A percentile compares a stretch with the other conserved stretches of the same genome.
phyloP scores from a whole-genome alignment of 2,113 vertebrate genomes.

The Chionodraco myersi region DNA sequence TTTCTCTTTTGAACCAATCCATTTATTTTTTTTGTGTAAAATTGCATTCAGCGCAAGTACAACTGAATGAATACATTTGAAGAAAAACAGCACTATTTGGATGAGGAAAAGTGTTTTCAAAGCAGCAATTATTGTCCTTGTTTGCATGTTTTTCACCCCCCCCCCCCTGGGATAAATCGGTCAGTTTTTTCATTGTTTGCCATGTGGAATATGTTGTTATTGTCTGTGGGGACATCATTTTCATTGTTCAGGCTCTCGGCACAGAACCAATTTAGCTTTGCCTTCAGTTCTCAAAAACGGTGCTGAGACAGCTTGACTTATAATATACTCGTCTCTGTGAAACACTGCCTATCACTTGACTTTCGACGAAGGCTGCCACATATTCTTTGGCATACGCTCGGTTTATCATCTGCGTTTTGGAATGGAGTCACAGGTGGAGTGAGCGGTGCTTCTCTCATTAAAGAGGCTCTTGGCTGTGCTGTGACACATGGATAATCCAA shows the following conservation, averaged over 20 bases:
- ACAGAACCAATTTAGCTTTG: slow-evolving; percentile 48
- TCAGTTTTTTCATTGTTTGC: slow-evolving; percentile 22
- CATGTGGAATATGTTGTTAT: slow-evolving; percentile 14
- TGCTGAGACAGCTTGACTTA: slow-evolving; percentile 48
- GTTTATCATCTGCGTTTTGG: slow-evolving; percentile 64
- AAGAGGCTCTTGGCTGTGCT: slow-evolving; percentile 60
- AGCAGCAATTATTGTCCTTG: slow-evolving; percentile 30
- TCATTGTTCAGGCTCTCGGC: slow-evolving; percentile 23
- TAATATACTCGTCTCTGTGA: slow-evolving; percentile 28
- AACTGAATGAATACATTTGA: slow-evolving; percentile 17
- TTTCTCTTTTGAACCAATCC: slow-evolving; percentile 32
- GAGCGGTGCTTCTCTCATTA: slow-evolving; percentile 66
- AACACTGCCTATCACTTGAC: slow-evolving; percentile 20
- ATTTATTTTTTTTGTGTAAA: slow-evolving; percentile 9
- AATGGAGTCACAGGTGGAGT: slow-evolving; percentile 62
- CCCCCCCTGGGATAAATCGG: slow-evolving; percentile 11
- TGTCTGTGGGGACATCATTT: slow-evolving; percentile 40
- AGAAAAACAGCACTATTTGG: not conserved
- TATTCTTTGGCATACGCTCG: slow-evolving; percentile 33
- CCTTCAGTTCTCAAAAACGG: slow-evolving; percentile 35
- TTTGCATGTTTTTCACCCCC: slow-evolving; percentile 21
- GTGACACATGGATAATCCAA: slow-evolving; percentile 79
- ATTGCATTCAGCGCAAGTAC: slow-evolving; percentile 13
- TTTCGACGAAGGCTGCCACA: slow-evolving; percentile 31
- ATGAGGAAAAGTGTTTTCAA: slow-evolving; percentile 2